Evolutionary conservation across 2,797 vertebrate species (phyloP).

Genomic region (Rhynchotus rufescens): DNA sequence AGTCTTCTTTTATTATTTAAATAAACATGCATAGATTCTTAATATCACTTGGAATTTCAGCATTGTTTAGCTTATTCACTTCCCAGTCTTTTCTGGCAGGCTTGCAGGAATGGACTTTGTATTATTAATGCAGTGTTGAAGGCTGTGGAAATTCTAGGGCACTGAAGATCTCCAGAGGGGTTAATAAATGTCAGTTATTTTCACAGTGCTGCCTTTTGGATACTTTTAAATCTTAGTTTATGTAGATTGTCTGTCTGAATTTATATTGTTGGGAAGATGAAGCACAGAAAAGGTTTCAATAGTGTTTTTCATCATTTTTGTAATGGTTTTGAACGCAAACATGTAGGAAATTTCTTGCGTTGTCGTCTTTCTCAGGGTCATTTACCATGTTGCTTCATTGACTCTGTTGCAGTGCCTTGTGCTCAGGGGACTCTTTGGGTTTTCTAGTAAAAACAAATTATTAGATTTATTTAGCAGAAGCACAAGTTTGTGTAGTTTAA

Average conservation of each 20-base stretch:
- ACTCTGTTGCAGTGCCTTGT: neutral
- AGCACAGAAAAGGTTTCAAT: slow-evolving; percentile 6
- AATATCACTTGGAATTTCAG: slow-evolving; percentile 77
- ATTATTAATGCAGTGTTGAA: slow-evolving; percentile 67
- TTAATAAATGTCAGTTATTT: slow-evolving; percentile 52
- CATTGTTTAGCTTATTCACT: slow-evolving; percentile 77
- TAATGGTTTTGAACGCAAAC: slow-evolving; percentile 13
- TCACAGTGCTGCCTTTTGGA: slow-evolving; percentile 18
- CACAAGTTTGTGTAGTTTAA: neutral
- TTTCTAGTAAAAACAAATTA: slow-evolving; percentile 28
- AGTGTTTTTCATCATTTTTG: slow-evolving; percentile 30
- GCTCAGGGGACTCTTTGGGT: neutral
- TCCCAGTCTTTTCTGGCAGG: slow-evolving; percentile 73
- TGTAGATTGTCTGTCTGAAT: slow-evolving; percentile 30
- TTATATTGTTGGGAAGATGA: neutral
- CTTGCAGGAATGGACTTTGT: slow-evolving; percentile 59
- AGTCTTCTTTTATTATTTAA: slow-evolving; percentile 77
- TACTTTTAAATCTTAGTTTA: slow-evolving; percentile 47
- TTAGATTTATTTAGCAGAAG: slow-evolving; percentile 12
- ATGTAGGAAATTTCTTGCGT: neutral
- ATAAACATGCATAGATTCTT: slow-evolving; percentile 74
- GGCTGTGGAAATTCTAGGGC: slow-evolving; percentile 66
- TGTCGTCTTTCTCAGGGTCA: neutral
- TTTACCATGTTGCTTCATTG: neutral
- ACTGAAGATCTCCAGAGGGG: slow-evolving; percentile 55